Evolutionary conservation across 2,113 vertebrate genomes (phyloP).

Genomic region (Rhinolophus ferrumequinum): DNA sequence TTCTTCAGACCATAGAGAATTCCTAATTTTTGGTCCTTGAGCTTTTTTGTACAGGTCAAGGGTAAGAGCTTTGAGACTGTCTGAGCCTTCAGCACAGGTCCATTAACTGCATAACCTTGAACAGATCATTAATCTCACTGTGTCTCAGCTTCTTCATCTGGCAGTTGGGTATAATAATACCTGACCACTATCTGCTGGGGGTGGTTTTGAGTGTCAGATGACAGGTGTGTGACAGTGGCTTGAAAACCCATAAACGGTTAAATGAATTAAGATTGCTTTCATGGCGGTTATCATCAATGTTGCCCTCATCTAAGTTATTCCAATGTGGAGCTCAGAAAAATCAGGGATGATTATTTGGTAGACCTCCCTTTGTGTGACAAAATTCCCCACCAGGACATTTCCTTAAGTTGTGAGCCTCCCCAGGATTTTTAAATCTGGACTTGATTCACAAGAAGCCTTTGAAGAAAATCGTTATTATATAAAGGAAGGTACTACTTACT

Average conservation of each 20-base stretch:
- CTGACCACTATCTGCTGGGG: neutral
- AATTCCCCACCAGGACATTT: neutral
- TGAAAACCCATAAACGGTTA: neutral
- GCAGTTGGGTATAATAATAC: neutral
- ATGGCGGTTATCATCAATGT: neutral
- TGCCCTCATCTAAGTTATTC: neutral
- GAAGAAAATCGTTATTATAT: neutral
- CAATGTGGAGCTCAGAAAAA: neutral
- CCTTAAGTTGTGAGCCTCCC: neutral
- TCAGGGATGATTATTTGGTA: neutral
- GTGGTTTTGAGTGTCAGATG: neutral
- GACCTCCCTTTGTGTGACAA: neutral
- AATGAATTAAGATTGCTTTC: neutral
- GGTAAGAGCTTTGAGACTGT: conserved; percentile 39
- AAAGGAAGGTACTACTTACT: neutral
- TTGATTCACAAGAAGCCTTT: neutral
- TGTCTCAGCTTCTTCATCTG: conserved; percentile 39
- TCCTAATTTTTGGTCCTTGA: neutral
- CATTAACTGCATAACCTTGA: conserved; percentile 15
- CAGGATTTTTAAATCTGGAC: neutral
- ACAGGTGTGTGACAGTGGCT: neutral
- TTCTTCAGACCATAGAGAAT: conserved; percentile 17
- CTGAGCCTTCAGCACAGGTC: neutral
- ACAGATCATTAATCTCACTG: conserved; percentile 18
- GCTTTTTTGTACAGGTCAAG: conserved; percentile 55